Percentiles rank a stretch among this genome's conserved stretches.
Conservation (phyloP, 2,888 invertebrate species). For the Microplitis manilae region DNA sequence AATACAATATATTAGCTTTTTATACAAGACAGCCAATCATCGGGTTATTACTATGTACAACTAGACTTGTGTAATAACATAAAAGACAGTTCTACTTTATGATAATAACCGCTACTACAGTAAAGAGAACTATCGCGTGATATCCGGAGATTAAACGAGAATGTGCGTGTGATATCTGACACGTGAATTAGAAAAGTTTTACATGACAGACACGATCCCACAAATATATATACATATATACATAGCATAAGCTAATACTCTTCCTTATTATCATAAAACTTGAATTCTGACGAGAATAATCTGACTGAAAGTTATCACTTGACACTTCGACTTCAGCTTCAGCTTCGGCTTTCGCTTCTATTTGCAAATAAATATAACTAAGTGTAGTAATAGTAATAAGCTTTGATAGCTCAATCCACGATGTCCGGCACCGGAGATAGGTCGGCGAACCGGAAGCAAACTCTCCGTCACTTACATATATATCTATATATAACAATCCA, state of each 20-base stretch:
- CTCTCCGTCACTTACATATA: conserved; percentile 46
- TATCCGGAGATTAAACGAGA: conserved; percentile 17
- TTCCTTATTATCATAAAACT: conserved; percentile 2
- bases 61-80: background rate
- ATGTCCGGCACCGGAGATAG: conserved; percentile 66
- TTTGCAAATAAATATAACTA: conserved; percentile 39
- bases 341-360: no score
- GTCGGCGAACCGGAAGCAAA: conserved; percentile 62
- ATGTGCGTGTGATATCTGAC: conserved; percentile 13
- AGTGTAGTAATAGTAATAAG: conserved; percentile 54
- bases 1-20: background rate
- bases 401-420: conserved; percentile 68
- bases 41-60: background rate
- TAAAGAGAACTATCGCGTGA: background rate
- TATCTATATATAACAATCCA: conserved; percentile 4
- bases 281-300: background rate
- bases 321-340: conserved; percentile 2
- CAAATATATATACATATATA: background rate
- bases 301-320: background rate
- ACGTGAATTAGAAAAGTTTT: conserved; percentile 9
- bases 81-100: background rate
- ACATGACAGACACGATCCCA: background rate
- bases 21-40: background rate
- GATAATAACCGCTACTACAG: background rate
- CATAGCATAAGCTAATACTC: background rate